These are phyloP conservation scores for Coelopa pilipes DNA, from an alignment of 2,888 invertebrate genomes.

Conservation along the genomic window DNA sequence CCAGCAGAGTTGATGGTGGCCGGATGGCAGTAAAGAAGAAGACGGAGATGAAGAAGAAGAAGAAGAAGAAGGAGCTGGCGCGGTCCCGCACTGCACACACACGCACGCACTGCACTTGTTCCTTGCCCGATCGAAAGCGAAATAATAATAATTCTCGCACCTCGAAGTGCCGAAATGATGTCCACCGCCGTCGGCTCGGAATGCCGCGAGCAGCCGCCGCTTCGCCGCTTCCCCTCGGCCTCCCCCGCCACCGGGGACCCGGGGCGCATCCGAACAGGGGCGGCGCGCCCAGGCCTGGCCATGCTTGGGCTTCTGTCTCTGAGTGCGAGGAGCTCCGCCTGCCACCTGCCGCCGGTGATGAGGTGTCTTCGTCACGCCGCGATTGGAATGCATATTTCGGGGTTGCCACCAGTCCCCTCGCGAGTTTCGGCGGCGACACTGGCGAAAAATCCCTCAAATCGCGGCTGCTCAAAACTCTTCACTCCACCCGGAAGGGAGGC, in stretches of 20 bases:
- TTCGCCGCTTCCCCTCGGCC: neutral
- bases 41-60: slow-evolving; percentile 28
- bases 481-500: no score
- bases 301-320: neutral
- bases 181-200: slow-evolving; percentile 20
- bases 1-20: neutral
- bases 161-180: slow-evolving; percentile 42
- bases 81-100: slow-evolving; percentile 46
- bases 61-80: slow-evolving; percentile 14
- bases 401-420: slow-evolving; percentile 17
- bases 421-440: no score
- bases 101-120: slow-evolving; percentile 44
- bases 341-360: neutral
- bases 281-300: neutral
- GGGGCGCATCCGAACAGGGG: no score
- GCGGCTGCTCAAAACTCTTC: no score
- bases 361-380: slow-evolving; percentile 30
- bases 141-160: slow-evolving; percentile 47
- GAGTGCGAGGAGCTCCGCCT: neutral
- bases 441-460: no score
- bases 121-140: slow-evolving; percentile 52
- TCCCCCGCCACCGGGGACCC: neutral
- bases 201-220: slow-evolving; percentile 1
- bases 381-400: slow-evolving; percentile 10
- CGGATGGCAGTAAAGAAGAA: slow-evolving; percentile 12